phyloP scores from a whole-genome alignment of 2,888 invertebrate genomes.

The Harpalus rufipes region DNA sequence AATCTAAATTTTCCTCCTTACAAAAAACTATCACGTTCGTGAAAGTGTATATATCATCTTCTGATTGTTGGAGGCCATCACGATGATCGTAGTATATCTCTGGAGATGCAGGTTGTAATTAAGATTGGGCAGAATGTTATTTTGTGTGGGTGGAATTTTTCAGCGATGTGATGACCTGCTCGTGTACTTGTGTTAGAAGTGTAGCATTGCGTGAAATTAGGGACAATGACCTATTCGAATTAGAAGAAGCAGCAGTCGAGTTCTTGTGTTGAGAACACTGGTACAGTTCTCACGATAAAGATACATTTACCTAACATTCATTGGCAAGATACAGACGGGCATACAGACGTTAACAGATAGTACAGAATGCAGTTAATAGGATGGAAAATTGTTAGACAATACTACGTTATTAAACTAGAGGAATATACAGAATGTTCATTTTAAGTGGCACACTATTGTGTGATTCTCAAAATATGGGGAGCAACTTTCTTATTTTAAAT shows the following conservation, averaged over 20 bases:
- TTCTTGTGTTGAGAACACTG: neutral
- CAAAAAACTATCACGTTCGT: neutral
- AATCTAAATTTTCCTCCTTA: no score
- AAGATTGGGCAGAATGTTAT: neutral
- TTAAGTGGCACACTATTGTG: no score
- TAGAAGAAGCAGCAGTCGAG: constrained; percentile 8
- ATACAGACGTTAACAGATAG: no score
- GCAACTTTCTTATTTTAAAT: no score
- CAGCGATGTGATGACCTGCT: neutral
- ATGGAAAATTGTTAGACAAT: no score
- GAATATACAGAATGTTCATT: no score
- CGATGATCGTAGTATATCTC: neutral
- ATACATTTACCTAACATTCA: neutral
- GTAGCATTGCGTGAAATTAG: constrained; percentile 33
- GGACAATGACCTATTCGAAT: constrained; percentile 8
- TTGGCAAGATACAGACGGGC: neutral
- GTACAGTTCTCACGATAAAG: neutral
- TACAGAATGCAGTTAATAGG: no score
- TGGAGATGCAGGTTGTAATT: neutral
- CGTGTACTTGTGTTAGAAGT: neutral
- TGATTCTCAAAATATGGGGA: no score
- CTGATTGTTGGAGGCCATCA: neutral
- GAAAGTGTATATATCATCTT: neutral
- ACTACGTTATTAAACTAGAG: no score
- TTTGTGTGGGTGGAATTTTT: neutral